Base-by-base conservation (phyloP, 2,113 vertebrate species). In the Speoplatyrhinus poulsoni region DNA sequence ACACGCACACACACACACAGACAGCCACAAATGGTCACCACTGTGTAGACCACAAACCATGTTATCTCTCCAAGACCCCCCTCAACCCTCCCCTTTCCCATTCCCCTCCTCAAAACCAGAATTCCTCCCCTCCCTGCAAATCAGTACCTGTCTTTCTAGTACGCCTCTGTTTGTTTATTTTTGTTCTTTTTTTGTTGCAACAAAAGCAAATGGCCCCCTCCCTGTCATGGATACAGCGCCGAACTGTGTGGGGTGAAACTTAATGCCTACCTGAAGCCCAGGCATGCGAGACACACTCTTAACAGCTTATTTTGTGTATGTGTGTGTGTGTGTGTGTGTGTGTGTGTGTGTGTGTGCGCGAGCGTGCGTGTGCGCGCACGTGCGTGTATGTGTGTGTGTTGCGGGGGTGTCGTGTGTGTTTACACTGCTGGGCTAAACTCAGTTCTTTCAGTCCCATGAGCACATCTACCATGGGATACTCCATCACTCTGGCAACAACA, bases 401-500 rank as follows among this genome's bases (percentile, higher is more conserved):
- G 36, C 26, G 36, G 7, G 36, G 36, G 36, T 5, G 36, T 5
- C 36, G 36, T 41, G 36, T 41, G 65, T 92, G 89, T 92, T 94
- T 92, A 92, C 86, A 85, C 85, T 85, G 83, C 87, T 62, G 72
- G 73, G 76, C 70, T 73, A 69, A 82, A 76, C 83, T 75, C 76
- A 48, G 82, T 80, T 60, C 79, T 90, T 83, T 79, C 81, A 76
- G 81, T 85, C 84, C 85, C 80, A 76, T 89, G 82, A 88, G 79
- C 86, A 86, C 83, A 84, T 85, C 79, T 85, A 83, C 89, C 83
- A 75, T 87, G 86, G 89, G 90, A 91, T 82, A 82, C 69, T 69
- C 81, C 73, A 90, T 88, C 86, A 83, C 88, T 89, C 75, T 16
- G 81, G 89, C 87, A 93, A 93, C 90, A 79, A 83, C 85, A 80